Evolutionary conservation across 2,888 invertebrate species (phyloP), one percentile per base, ranked within the genome.

Genomic region (Apotomis betuletana): DNA sequence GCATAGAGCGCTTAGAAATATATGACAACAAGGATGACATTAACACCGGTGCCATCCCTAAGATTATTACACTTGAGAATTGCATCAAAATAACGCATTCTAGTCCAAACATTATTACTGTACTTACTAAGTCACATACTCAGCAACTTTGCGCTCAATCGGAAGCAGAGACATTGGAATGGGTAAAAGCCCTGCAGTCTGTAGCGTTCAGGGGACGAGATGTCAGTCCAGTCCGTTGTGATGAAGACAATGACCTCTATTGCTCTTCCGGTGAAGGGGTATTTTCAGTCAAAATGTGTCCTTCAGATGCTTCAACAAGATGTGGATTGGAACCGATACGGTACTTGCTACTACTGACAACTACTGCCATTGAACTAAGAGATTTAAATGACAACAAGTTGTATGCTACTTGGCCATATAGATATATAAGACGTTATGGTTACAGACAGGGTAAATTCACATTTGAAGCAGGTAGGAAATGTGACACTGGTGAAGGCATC

Each of bases 241-340:
- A 97, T 89, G 97, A 97, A 90, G 97, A 97, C 81, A 97, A 97
- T 87, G 97, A 97, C 87, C 90, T 97, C n/a, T 97, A 97, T 84
- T 97, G 97, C 84, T 96, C 97, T 55, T 96, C 96, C 73, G 96
- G 96, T 38, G 97, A 97, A 90, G 97, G 96, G 64, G 94, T 97
- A 13, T 97, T 97, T 84, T 95, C 95, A 68, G 97, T 97, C 1
- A 96, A 95, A 87, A 94, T 97, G 80, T 95, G 96, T 77, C 94
- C 96, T 52, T 97, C 97, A 0, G 96, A 97, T 74, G 97, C 97
- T 3, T 97, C 97, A 2, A 94, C 94, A 61, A 94, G 96, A 75
- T 97, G 97, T 86, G 95, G 95, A 63, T 92, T 97, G 73, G 96
- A 96, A 80, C 94, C 95, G 10, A 95, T 95, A 67, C 94, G 94